A percentile compares a stretch with the other conserved stretches of the same genome.
Evolutionary conservation across 2,113 vertebrate species (phyloP).

Genomic region (Burhinus oedicnemus): DNA sequence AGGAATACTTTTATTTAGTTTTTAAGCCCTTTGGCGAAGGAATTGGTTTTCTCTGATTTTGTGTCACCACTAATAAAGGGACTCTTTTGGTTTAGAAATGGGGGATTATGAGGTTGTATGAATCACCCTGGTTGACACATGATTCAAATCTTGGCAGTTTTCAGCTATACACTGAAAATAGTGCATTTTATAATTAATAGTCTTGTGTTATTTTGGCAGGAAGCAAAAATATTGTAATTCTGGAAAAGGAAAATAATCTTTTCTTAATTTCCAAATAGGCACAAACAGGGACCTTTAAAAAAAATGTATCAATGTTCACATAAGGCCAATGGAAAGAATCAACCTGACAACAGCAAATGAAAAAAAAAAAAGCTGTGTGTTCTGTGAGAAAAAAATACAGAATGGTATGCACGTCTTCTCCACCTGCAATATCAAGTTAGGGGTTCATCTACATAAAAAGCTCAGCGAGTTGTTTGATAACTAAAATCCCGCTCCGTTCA

Average conservation of each 20-base stretch:
- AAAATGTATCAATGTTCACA: not conserved
- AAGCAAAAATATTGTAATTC: not conserved
- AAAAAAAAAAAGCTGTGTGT: not conserved
- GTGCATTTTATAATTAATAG: not conserved
- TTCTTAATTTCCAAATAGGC: not conserved
- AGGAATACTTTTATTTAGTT: not conserved
- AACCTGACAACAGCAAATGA: not conserved
- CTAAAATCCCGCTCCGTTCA: not conserved
- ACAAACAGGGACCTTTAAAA: not conserved
- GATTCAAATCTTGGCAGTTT: not conserved
- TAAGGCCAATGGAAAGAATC: not conserved
- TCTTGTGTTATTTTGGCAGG: not conserved
- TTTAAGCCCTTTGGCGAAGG: not conserved
- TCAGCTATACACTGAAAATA: not conserved
- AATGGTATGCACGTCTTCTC: not conserved
- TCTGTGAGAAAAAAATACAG: not conserved
- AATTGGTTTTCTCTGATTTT: not conserved
- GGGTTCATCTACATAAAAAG: not conserved
- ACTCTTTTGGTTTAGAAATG: not conserved
- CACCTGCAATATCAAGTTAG: not conserved
- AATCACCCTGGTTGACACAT: not conserved
- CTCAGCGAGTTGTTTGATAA: not conserved
- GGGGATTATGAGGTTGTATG: not conserved
- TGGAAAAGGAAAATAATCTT: not conserved
- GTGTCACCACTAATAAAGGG: not conserved